Percentiles rank a stretch among this genome's conserved stretches.
These are phyloP conservation scores for Mythimna vitellina DNA, from an alignment of 2,888 invertebrate species.

Conservation along the genomic window DNA sequence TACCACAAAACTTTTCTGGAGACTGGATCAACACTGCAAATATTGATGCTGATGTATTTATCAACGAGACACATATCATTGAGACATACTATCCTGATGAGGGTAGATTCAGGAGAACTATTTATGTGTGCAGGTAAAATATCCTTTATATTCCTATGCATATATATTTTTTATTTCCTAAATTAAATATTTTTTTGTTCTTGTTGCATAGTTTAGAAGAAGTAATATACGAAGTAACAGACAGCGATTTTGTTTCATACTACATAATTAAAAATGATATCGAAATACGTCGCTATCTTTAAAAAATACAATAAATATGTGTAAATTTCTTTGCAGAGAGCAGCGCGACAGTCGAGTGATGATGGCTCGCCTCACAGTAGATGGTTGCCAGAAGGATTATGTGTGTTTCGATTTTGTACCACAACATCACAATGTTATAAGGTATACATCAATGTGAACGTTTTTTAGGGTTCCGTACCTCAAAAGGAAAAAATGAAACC, in stretches of 20 bases:
- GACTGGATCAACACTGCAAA: constrained; percentile 99
- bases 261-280: neutral
- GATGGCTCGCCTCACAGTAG: constrained; percentile 99
- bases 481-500: no score
- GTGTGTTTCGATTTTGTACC: constrained; percentile 99
- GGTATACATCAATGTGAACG: constrained; percentile 68
- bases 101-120: constrained; percentile 96
- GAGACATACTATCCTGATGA: constrained; percentile 98
- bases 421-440: constrained; percentile 98
- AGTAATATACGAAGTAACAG: no score
- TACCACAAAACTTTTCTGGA: constrained; percentile 98
- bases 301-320: neutral
- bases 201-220: no score
- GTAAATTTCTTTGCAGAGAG: constrained; percentile 90
- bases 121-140: constrained; percentile 96
- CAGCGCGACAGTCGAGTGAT: constrained; percentile 97
- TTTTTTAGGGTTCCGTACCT: no score
- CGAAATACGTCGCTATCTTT: neutral
- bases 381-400: constrained; percentile 99
- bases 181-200: no score
- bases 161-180: no score
- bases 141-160: no score
- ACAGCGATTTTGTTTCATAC: no score
- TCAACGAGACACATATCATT: constrained; percentile 99
- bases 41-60: constrained; percentile 97